Conservation (phyloP, 2,113 vertebrate genomes). For the Manacus vitellinus region DNA sequence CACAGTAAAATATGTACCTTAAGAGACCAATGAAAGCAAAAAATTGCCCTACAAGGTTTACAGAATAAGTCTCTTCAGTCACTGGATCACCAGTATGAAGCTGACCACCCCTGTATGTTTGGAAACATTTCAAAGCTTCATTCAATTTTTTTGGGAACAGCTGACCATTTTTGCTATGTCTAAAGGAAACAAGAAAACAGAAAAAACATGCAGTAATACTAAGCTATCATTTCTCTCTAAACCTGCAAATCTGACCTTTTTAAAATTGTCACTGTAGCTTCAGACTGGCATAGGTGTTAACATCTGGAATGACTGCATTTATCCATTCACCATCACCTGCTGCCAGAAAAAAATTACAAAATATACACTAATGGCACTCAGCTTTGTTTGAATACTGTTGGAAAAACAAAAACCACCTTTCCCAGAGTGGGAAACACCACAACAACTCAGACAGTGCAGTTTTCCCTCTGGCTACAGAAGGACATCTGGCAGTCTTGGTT, state of each 20-base stretch:
- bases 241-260: not conserved
- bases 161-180: not conserved
- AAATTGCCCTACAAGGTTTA: not conserved
- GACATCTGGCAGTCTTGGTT: not conserved
- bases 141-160: not conserved
- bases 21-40: not conserved
- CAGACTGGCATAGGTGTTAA: not conserved
- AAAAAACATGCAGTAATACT: rapidly evolving
- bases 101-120: not conserved
- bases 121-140: not conserved
- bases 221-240: not conserved
- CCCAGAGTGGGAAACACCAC: not conserved
- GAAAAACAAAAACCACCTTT: not conserved
- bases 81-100: not conserved
- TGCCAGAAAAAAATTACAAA: not conserved
- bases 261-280: not conserved
- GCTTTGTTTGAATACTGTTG: not conserved
- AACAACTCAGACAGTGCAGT: not conserved
- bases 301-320: not conserved
- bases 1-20: not conserved
- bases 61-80: not conserved
- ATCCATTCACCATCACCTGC: not conserved
- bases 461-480: not conserved
- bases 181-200: not conserved
- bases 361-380: not conserved